Percentiles rank a stretch among this genome's conserved stretches.
Evolutionary conservation across 2,797 vertebrate genomes (phyloP).

Genomic region (Hapalemur alaotrensis): DNA sequence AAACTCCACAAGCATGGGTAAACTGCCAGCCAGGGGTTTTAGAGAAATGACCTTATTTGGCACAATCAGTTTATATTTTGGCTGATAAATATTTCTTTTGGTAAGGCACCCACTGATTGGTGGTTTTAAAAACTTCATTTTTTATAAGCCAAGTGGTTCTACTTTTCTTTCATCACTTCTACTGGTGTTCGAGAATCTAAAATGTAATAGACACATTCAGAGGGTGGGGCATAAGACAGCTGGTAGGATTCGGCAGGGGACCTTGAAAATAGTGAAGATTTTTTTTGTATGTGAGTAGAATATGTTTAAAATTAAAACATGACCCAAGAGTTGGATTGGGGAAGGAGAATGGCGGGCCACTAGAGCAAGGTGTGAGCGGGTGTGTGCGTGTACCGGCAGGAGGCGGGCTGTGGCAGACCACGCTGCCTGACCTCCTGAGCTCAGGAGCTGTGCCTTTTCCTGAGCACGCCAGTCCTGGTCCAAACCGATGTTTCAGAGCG

Average conservation of each 20-base stretch:
- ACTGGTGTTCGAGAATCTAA: not conserved
- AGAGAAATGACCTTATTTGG: constrained; percentile 11
- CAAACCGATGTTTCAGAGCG: not conserved
- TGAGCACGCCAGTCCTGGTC: not conserved
- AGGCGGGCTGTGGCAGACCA: not conserved
- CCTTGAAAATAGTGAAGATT: not conserved
- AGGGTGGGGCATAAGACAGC: not conserved
- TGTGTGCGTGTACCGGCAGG: not conserved
- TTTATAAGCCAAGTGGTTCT: not conserved
- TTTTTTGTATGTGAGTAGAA: not conserved
- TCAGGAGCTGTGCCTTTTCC: not conserved
- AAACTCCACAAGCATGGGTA: not conserved
- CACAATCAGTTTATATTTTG: not conserved
- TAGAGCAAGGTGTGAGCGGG: not conserved
- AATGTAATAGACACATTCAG: not conserved
- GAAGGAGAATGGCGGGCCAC: not conserved
- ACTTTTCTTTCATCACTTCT: not conserved
- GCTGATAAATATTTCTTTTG: constrained; percentile 10
- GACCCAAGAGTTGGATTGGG: not conserved
- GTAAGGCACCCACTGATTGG: not conserved
- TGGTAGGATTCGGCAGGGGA: not conserved
- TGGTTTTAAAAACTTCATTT: not conserved
- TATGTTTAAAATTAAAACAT: not conserved
- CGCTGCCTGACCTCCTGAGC: constrained; percentile 21
- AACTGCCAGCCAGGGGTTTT: not conserved